Evolutionary conservation across 2,113 vertebrate genomes (phyloP), one percentile per base, ranked within the genome.

Genomic region (Mobula birostris): DNA sequence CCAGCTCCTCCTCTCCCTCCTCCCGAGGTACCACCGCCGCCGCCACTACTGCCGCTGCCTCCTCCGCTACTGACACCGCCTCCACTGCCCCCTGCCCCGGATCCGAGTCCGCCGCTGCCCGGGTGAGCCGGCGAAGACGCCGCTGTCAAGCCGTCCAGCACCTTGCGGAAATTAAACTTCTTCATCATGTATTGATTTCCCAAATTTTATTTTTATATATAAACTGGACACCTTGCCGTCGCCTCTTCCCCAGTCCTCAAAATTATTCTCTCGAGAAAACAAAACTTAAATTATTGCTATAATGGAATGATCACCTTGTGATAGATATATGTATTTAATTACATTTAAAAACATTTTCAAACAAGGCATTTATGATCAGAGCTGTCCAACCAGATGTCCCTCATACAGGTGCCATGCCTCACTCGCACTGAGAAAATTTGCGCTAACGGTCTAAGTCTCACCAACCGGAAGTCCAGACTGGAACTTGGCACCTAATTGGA

Each of bases 81-180:
- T 27, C 96, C 83, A 5, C 91, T 70, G 32, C 15, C 88, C 2
- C 88, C 88, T 17, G 66, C n/a, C 88, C 88, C 88, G n/a, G 66
- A 92, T 70, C 63, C 88, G 8, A 68, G 94, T 95, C 96, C 7
- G 96, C 96, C 58, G 96, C 96, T 17, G 94, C 97, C 95, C 76
- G 97, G 95, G 94, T 97, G 97, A 95, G 97, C 97, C 94, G 96
- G 97, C 0, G 98, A 98, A 76, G 98, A 98, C 79, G 98, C 98
- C 95, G 98, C 98, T 94, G 98, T 98, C 95, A 99, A 96, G 83
- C 98, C 99, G 95, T 99, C 99, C 97, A 99, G 95, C 97, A 99
- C 99, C 98, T 98, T 99, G 95, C 98, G 97, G 95, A 99, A 97
- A 97, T 97, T 98, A 95, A 97, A 99, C 97, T 99, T 99, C 98